These are phyloP conservation scores for Polypedilum vanderplanki DNA, from an alignment of 1,140 invertebrate species.

Conservation along the genomic window DNA sequence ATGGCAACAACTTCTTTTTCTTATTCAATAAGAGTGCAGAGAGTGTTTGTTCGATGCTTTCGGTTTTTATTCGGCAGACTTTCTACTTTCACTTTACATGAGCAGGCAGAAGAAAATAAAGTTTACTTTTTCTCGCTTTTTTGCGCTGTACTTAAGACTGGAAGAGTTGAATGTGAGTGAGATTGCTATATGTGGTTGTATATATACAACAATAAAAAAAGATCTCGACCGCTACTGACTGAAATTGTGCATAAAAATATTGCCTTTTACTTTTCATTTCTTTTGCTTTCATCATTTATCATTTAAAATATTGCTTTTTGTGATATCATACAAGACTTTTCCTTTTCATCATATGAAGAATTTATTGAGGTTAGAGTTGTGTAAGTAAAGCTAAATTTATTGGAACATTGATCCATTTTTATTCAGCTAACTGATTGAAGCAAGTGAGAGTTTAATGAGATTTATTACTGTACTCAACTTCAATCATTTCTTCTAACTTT, in stretches of 20 bases:
- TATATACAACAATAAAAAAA: background rate
- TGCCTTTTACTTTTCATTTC: conserved; percentile 12
- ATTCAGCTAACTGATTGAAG: too few relatives aligned
- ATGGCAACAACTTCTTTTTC: background rate
- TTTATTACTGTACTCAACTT: too few relatives aligned
- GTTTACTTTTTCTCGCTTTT: background rate
- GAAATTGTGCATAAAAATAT: conserved; percentile 13
- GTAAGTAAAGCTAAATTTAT: too few relatives aligned
- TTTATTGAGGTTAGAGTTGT: too few relatives aligned
- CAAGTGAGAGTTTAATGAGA: too few relatives aligned
- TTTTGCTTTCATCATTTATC: conserved; percentile 9
- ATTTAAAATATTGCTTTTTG: too few relatives aligned
- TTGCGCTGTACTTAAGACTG: background rate
- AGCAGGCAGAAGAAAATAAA: background rate
- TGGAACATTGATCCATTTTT: too few relatives aligned
- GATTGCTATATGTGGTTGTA: background rate
- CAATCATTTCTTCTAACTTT: too few relatives aligned
- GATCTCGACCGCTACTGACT: background rate
- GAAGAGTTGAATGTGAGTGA: background rate
- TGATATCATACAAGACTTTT: too few relatives aligned
- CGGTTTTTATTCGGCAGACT: conserved; percentile 4
- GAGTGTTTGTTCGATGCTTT: background rate
- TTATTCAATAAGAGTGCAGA: conserved; percentile 7
- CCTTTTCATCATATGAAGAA: too few relatives aligned
- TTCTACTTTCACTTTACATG: conserved; percentile 23